phyloP scores from a whole-genome alignment of 2,888 invertebrate genomes.

The Trissolcus japonicus region DNA sequence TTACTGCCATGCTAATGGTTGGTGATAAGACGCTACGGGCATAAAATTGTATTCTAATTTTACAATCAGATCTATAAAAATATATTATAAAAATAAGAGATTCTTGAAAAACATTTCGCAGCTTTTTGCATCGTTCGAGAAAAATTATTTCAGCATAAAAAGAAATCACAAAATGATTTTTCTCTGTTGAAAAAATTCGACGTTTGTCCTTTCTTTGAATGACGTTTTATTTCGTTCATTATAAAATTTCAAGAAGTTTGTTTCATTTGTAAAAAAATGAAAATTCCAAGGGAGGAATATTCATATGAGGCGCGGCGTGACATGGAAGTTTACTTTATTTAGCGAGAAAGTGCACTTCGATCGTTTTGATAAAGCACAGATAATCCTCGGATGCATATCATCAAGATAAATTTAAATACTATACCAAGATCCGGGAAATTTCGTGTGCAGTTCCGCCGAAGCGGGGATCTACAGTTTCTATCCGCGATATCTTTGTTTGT shows the following conservation, averaged over 20 bases:
- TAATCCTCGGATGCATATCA: conserved; percentile 10
- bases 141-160: too few species aligned
- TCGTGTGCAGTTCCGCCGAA: neutral
- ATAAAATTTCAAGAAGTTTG: too few species aligned
- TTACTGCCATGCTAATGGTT: conserved; percentile 42
- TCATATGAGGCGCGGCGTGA: conserved; percentile 9
- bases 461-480: neutral
- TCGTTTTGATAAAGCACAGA: conserved; percentile 22
- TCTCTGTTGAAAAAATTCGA: too few species aligned
- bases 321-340: conserved; percentile 32
- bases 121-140: neutral
- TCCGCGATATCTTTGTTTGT: neutral
- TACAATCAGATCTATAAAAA: too few species aligned
- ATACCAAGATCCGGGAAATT: neutral
- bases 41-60: conserved; percentile 29
- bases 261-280: too few species aligned
- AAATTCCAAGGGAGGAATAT: conserved; percentile 1
- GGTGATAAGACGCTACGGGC: conserved; percentile 39
- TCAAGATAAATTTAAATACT: conserved; percentile 27
- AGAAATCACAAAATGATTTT: too few species aligned
- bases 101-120: too few species aligned
- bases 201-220: too few species aligned
- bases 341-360: conserved; percentile 27
- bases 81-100: too few species aligned
- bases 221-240: too few species aligned